Evolutionary conservation across 2,797 vertebrate species (phyloP).

Genomic region (Lepus townsendii): DNA sequence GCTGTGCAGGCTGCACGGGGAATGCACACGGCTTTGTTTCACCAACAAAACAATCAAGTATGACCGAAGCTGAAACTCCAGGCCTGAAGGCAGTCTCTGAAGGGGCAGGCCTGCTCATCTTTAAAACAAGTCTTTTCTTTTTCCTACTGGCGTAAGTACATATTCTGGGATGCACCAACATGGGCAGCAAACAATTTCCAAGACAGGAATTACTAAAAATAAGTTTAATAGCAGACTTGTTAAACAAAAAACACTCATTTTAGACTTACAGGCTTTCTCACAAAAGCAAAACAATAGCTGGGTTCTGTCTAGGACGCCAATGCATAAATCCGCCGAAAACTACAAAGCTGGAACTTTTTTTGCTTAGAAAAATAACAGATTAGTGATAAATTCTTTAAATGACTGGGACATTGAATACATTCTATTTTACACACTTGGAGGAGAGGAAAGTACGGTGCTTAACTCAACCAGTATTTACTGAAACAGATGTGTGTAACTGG

Average conservation of each 20-base stretch:
- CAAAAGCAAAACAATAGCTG: slow-evolving; percentile 58
- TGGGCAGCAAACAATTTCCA: slow-evolving; percentile 72
- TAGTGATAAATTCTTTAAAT: slow-evolving; percentile 66
- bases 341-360: slow-evolving; percentile 38
- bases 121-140: slow-evolving; percentile 43
- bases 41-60: slow-evolving; percentile 73
- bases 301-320: slow-evolving; percentile 8
- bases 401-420: slow-evolving; percentile 57
- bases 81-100: slow-evolving; percentile 64
- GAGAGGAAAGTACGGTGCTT: slow-evolving; percentile 29
- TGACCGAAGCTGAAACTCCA: slow-evolving; percentile 41
- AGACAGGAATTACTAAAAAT: slow-evolving; percentile 79
- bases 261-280: slow-evolving; percentile 47
- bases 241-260: slow-evolving; percentile 79
- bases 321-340: slow-evolving; percentile 45
- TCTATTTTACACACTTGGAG: slow-evolving; percentile 66
- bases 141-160: slow-evolving; percentile 19
- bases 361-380: slow-evolving; percentile 62
- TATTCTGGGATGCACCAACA: slow-evolving; percentile 69
- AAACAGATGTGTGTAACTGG: slow-evolving; percentile 59
- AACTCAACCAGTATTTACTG: slow-evolving; percentile 62
- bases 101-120: slow-evolving; percentile 14
- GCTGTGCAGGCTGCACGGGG: slow-evolving; percentile 21
- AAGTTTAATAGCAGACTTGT: slow-evolving; percentile 73
- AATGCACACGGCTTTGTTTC: slow-evolving; percentile 72